These are phyloP conservation scores for Tenebrio molitor DNA, from an alignment of 1,140 invertebrate species.

Conservation along the genomic window DNA sequence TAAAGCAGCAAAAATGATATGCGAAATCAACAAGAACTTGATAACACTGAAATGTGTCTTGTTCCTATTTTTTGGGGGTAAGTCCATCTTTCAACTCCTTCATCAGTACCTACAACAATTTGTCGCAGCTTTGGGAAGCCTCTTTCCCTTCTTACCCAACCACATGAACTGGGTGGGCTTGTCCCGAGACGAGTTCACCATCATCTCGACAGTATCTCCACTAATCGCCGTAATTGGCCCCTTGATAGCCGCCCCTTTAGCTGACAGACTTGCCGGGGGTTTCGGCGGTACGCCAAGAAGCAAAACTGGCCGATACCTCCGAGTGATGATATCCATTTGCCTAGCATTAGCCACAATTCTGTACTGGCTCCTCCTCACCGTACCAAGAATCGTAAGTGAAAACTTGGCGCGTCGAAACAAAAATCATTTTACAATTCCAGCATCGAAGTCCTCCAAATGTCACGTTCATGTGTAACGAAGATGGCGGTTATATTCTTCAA, in stretches of 20 bases:
- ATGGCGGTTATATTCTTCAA: constrained; percentile 77
- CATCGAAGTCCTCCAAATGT: constrained; percentile 71
- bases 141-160: constrained; percentile 81
- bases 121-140: constrained; percentile 79
- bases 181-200: constrained; percentile 75
- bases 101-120: too few relatives aligned
- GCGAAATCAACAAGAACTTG: constrained; percentile 64
- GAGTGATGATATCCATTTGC: constrained; percentile 77
- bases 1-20: constrained; percentile 12
- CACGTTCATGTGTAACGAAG: constrained; percentile 77
- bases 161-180: constrained; percentile 81
- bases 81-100: constrained; percentile 49
- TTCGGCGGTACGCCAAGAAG: constrained; percentile 66
- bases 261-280: constrained; percentile 73
- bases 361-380: constrained; percentile 75
- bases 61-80: constrained; percentile 71
- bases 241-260: constrained; percentile 75
- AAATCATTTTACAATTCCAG: constrained; percentile 53
- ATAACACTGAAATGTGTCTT: constrained; percentile 70
- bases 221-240: constrained; percentile 80
- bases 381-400: constrained; percentile 72
- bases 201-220: constrained; percentile 81
- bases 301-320: constrained; percentile 69
- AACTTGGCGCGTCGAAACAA: not conserved
- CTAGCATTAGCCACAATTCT: constrained; percentile 77